Base-by-base conservation (phyloP, 2,113 vertebrate species). In the Petromus typicus region DNA sequence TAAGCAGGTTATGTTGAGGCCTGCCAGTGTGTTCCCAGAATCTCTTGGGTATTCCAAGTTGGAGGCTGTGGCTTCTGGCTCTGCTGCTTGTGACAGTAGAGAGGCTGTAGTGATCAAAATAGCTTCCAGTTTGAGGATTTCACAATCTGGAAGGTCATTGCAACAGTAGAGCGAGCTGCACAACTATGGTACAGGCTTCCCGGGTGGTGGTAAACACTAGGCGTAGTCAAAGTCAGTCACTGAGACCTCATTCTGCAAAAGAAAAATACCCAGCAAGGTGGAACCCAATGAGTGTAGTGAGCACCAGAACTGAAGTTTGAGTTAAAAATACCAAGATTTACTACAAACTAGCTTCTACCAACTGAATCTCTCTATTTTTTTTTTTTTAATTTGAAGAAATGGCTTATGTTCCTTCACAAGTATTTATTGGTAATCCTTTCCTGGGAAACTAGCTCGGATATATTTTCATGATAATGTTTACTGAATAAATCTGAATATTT, bases 401-500 rank as follows among this genome's bases (percentile, higher is more conserved):
- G 57, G 51, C 18, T 43, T 80, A 23, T 66, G 18, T 90, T 64
- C 92, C 69, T 61, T 79, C 76, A 67, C 11, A 79, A n/a, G 45
- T 84, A 48, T 69, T 88, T 90, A 56, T 79, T 76, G 37, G 63
- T 80, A 86, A 69, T 91, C 84, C 32, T 30, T 89, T 43, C 8
- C 51, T 48, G 95, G 40, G 63, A 20, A 94, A 84, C 40, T 83
- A 56, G 23, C 56, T 64, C 91, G 4, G 78, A 5, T 87, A 34
- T 92, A 69, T 94, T 94, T 97, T 95, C 48, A 85, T 85, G 89
- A 43, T 93, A 87, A 86, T 87, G 37, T 84, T 51, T 71, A 78
- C 76, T 92, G 94, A 95, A 93, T 89, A 91, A 90, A 95, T 96
- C 20, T 91, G 61, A 93, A 66, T 90, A 84, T 95, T 90, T 93